phyloP scores from a whole-genome alignment of 1,140 invertebrate species.

The Tetraneura akinire region DNA sequence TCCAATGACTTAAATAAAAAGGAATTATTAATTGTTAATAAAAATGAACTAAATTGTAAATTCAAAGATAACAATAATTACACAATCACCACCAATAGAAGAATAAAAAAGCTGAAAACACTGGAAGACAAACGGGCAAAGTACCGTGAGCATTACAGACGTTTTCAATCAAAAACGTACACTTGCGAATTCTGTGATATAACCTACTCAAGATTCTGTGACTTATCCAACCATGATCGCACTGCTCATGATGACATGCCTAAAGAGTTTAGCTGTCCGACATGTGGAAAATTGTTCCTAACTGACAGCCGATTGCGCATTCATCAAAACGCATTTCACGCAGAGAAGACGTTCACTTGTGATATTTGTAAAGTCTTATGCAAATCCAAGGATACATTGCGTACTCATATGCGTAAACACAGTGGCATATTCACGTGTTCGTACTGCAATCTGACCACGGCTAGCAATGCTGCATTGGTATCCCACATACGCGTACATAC shows the following conservation, averaged over 20 bases:
- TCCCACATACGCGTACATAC: constrained; percentile 45
- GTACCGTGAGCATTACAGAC: constrained; percentile 45
- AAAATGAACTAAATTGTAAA: neutral
- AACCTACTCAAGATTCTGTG: constrained; percentile 37
- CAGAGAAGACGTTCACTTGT: constrained; percentile 39
- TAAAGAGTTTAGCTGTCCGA: constrained; percentile 35
- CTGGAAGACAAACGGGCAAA: constrained; percentile 35
- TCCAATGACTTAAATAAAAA: neutral
- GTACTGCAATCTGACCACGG: constrained; percentile 29
- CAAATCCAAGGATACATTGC: constrained; percentile 43
- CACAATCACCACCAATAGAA: neutral
- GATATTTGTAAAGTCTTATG: constrained; percentile 37
- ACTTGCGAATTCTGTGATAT: constrained; percentile 42
- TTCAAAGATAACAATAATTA: neutral
- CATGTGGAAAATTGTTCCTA: constrained; percentile 42
- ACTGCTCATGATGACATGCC: constrained; percentile 42
- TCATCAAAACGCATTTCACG: constrained; percentile 39
- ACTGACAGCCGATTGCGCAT: constrained; percentile 34
- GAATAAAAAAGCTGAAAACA: constrained; percentile 19
- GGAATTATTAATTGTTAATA: neutral
- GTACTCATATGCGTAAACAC: constrained; percentile 48
- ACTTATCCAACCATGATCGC: constrained; percentile 45
- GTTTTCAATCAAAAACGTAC: constrained; percentile 46
- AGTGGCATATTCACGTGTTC: constrained; percentile 33
- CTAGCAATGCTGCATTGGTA: constrained; percentile 34